Evolutionary conservation across 2,113 vertebrate genomes (phyloP), one percentile per base, ranked within the genome.

Genomic region (Salvelinus namaycush): DNA sequence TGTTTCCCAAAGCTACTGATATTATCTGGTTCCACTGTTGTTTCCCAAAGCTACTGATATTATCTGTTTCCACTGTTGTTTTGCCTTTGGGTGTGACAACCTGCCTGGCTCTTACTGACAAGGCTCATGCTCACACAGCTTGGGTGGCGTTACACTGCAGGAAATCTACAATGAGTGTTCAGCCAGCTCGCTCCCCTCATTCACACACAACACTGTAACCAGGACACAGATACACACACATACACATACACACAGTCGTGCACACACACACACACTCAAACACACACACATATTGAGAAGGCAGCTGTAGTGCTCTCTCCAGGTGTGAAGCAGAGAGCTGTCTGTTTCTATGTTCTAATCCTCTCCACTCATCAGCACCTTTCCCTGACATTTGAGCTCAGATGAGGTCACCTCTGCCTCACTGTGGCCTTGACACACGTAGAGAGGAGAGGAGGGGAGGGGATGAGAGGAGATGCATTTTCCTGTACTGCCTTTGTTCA

Each of bases 311-410:
- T 3, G 0, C 59, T 62, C 59, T 62, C 20, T n/a, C 18, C 59
- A 62, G 59, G 59, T 22, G 8, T 62, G 59, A 22, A 22, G n/a
- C n/a, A 22, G 18, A 22, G 59, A 2, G n/a, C 7, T 9, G 59
- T 62, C n/a, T 62, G 20, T 62, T 22, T 62, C 20, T 67, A 14
- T 67, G 26, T 67, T 75, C 68, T 54, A 74, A 83, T 64, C 62
- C 70, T 68, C n/a, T 72, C 34, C 14, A 76, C 69, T 78, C n/a
- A 68, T 70, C 80, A 85, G 85, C 66, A 70, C 69, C 68, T 80
- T 72, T 27, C 67, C 67, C 79, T 14, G 29, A 51, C 74, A 73
- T 24, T 31, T 73, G n/a, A 73, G 70, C 78, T 83, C 80, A 78
- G 79, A 87, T 79, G 76, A 80, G 79, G 77, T 81, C 70, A 69